phyloP scores from a whole-genome alignment of 64 coral and sea anemone species.

The Acropora yongei region DNA sequence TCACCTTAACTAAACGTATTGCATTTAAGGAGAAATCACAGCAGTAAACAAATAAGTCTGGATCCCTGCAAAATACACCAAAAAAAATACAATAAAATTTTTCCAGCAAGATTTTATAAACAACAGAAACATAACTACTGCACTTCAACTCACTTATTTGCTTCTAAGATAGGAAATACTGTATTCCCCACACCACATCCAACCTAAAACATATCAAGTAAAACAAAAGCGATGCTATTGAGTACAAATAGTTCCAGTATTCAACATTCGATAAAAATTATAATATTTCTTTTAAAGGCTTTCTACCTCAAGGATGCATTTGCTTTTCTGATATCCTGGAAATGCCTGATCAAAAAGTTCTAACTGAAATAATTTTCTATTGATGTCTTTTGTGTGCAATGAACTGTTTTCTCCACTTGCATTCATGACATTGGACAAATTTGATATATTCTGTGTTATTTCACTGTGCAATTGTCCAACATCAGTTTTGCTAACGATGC shows the following conservation, averaged over 20 bases:
- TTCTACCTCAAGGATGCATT: conserved; percentile 47
- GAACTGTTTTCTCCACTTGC: neutral
- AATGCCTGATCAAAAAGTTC: conserved; percentile 1
- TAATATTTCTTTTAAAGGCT: too few relatives aligned
- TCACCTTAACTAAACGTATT: conserved; percentile 81
- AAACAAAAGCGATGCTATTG: neutral
- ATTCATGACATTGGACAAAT: neutral
- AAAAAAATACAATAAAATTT: too few relatives aligned
- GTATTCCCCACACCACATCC: conserved; percentile 97
- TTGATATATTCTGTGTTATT: neutral
- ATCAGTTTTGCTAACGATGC: neutral
- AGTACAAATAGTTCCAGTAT: neutral
- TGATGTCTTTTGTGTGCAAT: neutral
- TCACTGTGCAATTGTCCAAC: neutral
- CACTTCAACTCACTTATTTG: conserved; percentile 86
- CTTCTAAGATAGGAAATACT: conserved; percentile 95
- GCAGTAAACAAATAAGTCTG: conserved; percentile 78
- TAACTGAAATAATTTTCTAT: neutral
- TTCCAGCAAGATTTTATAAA: neutral
- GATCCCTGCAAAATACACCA: conserved; percentile 52
- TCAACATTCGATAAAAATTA: too few relatives aligned
- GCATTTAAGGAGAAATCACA: conserved; percentile 87
- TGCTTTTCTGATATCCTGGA: conserved; percentile 30
- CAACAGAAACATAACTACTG: neutral
- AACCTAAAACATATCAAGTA: conserved; percentile 44